A percentile compares a stretch with the other conserved stretches of the same genome.
phyloP scores from a whole-genome alignment of 2,888 invertebrate genomes.

The Xylota sylvarum region DNA sequence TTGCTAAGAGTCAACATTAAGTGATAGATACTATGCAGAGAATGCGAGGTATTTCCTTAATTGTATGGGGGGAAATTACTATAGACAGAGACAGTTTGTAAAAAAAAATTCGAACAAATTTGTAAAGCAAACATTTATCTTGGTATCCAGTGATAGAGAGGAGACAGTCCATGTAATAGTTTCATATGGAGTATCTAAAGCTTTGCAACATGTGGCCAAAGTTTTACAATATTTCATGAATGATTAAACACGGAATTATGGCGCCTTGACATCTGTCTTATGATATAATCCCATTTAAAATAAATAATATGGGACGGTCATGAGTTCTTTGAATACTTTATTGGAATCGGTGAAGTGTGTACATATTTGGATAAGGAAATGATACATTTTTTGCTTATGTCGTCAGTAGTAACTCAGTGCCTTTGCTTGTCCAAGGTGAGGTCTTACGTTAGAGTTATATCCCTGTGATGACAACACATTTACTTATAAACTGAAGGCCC shows the following conservation, averaged over 20 bases:
- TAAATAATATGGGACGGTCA: background rate
- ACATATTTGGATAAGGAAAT: too few relatives aligned
- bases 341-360: too few relatives aligned
- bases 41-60: background rate
- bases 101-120: background rate
- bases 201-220: constrained; percentile 1
- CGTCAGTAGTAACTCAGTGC: too few relatives aligned
- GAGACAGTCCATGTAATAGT: background rate
- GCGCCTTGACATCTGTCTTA: background rate
- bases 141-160: background rate
- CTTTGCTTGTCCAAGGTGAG: too few relatives aligned
- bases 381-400: too few relatives aligned
- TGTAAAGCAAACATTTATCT: background rate
- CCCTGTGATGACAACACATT: too few relatives aligned
- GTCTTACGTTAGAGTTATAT: too few relatives aligned
- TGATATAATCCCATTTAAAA: background rate
- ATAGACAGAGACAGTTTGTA: constrained; percentile 4
- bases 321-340: too few relatives aligned
- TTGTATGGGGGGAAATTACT: background rate
- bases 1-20: constrained; percentile 6
- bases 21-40: background rate
- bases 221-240: background rate
- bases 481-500: too few relatives aligned
- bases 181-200: background rate
- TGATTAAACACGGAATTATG: background rate